phyloP scores from a whole-genome alignment of 1,140 invertebrate genomes.

The Proctacanthus coquilletti region DNA sequence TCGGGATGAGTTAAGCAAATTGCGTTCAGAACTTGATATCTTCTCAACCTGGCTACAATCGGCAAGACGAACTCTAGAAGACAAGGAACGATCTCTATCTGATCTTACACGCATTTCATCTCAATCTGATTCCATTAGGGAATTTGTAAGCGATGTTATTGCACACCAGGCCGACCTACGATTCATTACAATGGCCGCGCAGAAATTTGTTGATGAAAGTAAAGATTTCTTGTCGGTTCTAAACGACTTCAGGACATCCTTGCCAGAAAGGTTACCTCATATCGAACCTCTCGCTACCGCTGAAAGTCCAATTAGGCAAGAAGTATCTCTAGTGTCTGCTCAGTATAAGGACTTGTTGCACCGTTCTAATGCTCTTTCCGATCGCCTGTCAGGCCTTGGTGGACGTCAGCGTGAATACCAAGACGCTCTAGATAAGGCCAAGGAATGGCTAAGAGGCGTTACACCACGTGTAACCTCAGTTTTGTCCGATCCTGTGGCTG shows the following conservation, averaged over 20 bases:
- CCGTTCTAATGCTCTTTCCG: conserved; percentile 67
- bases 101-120: conserved; percentile 57
- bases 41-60: conserved; percentile 76
- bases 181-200: conserved; percentile 87
- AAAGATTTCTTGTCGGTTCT: conserved; percentile 71
- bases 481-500: conserved; percentile 65
- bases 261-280: conserved; percentile 64
- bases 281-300: conserved; percentile 48
- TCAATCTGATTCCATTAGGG: conserved; percentile 58
- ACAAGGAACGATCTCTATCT: conserved; percentile 69
- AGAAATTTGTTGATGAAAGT: conserved; percentile 88
- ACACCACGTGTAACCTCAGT: conserved; percentile 60
- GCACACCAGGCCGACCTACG: conserved; percentile 85
- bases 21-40: conserved; percentile 52
- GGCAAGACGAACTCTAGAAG: conserved; percentile 61
- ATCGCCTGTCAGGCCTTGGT: conserved; percentile 58
- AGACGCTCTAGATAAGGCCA: conserved; percentile 68
- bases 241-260: conserved; percentile 68
- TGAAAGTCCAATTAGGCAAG: conserved; percentile 51
- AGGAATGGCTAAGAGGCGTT: conserved; percentile 64
- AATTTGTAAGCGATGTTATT: conserved; percentile 87
- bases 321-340: conserved; percentile 51
- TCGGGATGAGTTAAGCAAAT: conserved; percentile 75
- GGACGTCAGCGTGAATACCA: conserved; percentile 66
- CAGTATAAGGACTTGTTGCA: conserved; percentile 61